A percentile compares a stretch with the other conserved stretches of the same genome.
Evolutionary conservation across 1,140 invertebrate genomes (phyloP).

Genomic region (Trachelipus rathkii): DNA sequence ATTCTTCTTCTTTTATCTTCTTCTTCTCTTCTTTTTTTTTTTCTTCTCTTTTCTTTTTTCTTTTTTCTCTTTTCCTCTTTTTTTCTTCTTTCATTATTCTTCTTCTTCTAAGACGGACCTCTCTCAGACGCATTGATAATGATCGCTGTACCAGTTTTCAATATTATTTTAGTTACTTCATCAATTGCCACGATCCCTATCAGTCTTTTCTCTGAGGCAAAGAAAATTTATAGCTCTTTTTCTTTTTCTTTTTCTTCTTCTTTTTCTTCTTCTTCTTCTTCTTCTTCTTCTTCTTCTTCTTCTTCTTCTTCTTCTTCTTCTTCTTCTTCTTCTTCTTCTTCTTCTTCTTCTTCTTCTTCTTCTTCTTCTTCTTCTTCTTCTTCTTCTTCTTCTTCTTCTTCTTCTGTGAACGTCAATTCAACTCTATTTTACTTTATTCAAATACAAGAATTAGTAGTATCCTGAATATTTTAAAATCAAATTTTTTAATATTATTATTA

Average conservation of each 20-base stretch:
- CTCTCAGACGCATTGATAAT: too few relatives aligned
- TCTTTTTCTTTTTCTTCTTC: background rate
- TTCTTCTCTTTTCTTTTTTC: background rate
- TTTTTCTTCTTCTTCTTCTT: background rate
- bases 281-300: background rate
- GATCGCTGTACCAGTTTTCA: too few relatives aligned
- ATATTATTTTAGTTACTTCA: too few relatives aligned
- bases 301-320: background rate
- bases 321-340: background rate
- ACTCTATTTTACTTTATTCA: too few relatives aligned
- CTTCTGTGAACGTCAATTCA: too few relatives aligned
- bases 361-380: background rate
- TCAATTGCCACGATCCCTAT: too few relatives aligned
- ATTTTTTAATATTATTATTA: too few relatives aligned
- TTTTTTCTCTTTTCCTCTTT: slow-evolving; percentile 1
- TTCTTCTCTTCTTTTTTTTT: background rate
- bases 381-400: background rate
- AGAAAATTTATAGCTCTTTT: too few relatives aligned
- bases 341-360: background rate
- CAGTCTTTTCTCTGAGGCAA: too few relatives aligned
- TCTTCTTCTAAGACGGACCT: too few relatives aligned
- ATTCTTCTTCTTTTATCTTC: background rate
- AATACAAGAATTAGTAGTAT: background rate
- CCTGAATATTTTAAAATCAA: too few relatives aligned
- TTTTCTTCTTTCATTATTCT: background rate